Evolutionary conservation across 2,888 invertebrate genomes (phyloP).

Genomic region (Lepidocyrtinus sp.): DNA sequence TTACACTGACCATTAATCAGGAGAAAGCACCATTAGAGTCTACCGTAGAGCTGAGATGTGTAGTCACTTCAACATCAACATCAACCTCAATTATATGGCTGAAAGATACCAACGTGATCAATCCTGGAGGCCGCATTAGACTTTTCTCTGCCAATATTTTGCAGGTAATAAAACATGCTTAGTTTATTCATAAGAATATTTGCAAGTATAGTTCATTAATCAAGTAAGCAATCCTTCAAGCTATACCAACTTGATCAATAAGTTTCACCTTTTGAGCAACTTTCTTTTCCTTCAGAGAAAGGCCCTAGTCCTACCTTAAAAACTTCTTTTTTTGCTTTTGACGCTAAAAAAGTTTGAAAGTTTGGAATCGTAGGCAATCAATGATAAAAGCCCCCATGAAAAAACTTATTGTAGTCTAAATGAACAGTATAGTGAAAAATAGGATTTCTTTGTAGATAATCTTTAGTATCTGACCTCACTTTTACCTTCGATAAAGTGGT

Average conservation of each 20-base stretch:
- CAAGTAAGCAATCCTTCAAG: not conserved
- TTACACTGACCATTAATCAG: constrained; percentile 66
- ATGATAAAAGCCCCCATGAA: constrained; percentile 16
- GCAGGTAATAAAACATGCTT: constrained; percentile 55
- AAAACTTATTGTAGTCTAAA: constrained; percentile 18
- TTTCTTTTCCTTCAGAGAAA: not conserved
- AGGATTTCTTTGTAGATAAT: constrained; percentile 2
- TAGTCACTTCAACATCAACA: constrained; percentile 57
- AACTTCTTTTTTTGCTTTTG: constrained; percentile 2
- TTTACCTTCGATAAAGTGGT: constrained; percentile 6
- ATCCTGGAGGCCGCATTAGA: constrained; percentile 66
- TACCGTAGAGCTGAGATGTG: constrained; percentile 64
- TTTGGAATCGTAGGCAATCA: not conserved
- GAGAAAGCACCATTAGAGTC: constrained; percentile 64
- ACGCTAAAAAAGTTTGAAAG: not conserved
- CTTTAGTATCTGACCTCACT: constrained; percentile 10
- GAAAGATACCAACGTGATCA: constrained; percentile 69
- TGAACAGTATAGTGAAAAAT: constrained; percentile 4
- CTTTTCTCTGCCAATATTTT: constrained; percentile 66
- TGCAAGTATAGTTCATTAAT: constrained; percentile 30
- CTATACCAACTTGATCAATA: constrained; percentile 3
- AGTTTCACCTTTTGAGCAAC: not conserved
- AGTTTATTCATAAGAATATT: not conserved
- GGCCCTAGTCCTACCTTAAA: not conserved
- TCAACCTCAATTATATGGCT: constrained; percentile 83